A percentile compares a stretch with the other conserved stretches of the same genome.
Evolutionary conservation across 2,797 vertebrate genomes (phyloP).

Genomic region (Mallotus villosus): DNA sequence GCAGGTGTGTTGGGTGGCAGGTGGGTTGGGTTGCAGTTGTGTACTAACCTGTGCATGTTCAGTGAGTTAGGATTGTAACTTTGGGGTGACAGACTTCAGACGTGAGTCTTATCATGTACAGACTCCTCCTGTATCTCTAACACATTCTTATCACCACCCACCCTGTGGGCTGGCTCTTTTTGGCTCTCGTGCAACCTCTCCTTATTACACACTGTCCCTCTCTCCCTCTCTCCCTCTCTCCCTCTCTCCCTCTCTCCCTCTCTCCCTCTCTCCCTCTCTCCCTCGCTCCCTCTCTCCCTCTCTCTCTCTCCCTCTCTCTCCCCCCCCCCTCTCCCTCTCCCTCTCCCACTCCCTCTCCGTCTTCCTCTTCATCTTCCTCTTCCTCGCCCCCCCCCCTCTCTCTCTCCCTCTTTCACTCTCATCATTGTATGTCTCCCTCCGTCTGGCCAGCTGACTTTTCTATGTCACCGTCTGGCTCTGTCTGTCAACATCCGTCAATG

Average conservation of each 20-base stretch:
- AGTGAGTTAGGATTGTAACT: neutral
- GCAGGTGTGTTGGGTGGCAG: no score
- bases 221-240: neutral
- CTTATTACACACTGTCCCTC: neutral
- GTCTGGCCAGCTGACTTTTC: no score
- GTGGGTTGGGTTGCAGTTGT: no score
- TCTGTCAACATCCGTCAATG: no score
- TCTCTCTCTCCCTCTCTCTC: slow-evolving; percentile 32
- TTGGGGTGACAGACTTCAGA: neutral
- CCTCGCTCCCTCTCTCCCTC: neutral
- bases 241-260: no score
- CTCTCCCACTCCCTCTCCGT: neutral
- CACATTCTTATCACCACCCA: neutral
- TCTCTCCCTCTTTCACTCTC: neutral
- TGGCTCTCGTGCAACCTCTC: no score
- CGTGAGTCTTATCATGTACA: neutral
- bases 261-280: no score
- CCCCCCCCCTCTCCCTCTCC: slow-evolving; percentile 30
- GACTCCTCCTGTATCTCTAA: neutral
- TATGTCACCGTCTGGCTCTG: no score
- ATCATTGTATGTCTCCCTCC: neutral
- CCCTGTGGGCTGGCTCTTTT: no score
- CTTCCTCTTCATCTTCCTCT: neutral
- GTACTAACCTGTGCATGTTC: no score
- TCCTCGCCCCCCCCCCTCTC: no score